Percentiles rank a stretch among this genome's conserved stretches.
phyloP scores from a whole-genome alignment of 2,113 vertebrate species.

The Marmota monax region DNA sequence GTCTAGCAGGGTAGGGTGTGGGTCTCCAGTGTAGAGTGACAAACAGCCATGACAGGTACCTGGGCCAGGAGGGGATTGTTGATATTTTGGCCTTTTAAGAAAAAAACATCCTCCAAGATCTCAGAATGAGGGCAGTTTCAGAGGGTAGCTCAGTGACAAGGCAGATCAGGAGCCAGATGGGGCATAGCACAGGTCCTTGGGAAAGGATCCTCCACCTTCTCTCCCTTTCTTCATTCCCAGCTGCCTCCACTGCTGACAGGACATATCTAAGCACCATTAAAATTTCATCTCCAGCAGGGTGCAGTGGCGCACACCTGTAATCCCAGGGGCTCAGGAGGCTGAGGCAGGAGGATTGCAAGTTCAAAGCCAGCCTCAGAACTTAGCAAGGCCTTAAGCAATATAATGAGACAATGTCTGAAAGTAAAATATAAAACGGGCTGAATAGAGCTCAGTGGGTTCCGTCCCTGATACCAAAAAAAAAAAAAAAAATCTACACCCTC shows the following conservation, averaged over 20 bases:
- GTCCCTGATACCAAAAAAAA: too few relatives aligned
- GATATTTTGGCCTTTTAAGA: neutral
- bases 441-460: too few relatives aligned
- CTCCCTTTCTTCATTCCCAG: neutral
- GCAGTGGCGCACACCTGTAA: too few relatives aligned
- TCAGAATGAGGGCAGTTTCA: neutral
- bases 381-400: too few relatives aligned
- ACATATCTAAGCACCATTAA: constrained; percentile 5
- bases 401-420: too few relatives aligned
- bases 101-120: neutral
- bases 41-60: neutral
- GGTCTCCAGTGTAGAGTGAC: neutral
- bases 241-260: neutral
- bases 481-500: neutral
- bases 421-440: too few relatives aligned
- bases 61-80: neutral
- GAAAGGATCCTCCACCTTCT: neutral
- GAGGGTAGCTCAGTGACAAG: constrained; percentile 1
- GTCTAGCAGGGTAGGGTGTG: neutral
- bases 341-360: too few relatives aligned
- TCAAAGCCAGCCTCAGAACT: too few relatives aligned
- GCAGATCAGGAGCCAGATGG: neutral
- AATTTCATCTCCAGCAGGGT: neutral
- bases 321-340: too few relatives aligned
- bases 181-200: neutral